Evolutionary conservation across 2,888 invertebrate genomes (phyloP).

Genomic region (Amphiduros pacificus): DNA sequence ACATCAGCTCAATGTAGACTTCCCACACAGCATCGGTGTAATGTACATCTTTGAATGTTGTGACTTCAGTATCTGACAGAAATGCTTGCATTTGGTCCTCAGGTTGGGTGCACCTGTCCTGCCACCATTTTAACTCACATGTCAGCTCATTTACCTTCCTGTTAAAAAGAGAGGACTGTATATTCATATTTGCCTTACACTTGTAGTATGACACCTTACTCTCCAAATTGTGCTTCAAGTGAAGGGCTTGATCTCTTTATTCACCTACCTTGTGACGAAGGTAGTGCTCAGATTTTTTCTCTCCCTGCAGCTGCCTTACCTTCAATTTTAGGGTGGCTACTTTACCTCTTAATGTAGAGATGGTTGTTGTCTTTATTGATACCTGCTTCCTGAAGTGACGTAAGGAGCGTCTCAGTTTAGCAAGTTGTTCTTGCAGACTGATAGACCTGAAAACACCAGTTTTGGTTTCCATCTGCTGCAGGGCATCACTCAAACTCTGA

Average conservation of each 20-base stretch:
- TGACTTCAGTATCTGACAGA: background rate
- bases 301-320: too few species aligned
- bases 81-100: background rate
- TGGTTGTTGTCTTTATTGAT: too few species aligned
- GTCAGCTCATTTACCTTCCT: background rate
- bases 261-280: background rate
- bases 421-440: too few species aligned
- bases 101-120: background rate
- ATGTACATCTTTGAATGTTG: background rate
- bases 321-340: too few species aligned
- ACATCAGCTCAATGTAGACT: conserved; percentile 5
- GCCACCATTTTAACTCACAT: background rate
- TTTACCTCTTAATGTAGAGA: too few species aligned
- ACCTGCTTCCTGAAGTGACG: too few species aligned
- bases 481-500: background rate
- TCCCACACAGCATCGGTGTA: background rate
- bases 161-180: background rate
- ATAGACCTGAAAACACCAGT: too few species aligned
- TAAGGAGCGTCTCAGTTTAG: too few species aligned
- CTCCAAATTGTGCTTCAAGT: background rate
- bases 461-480: too few species aligned
- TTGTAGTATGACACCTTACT: background rate
- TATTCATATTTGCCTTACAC: too few species aligned
- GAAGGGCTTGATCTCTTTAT: background rate
- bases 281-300: too few species aligned